These are phyloP conservation scores for Danio tinwini DNA, from an alignment of 2,797 vertebrate species.

Conservation along the genomic window DNA sequence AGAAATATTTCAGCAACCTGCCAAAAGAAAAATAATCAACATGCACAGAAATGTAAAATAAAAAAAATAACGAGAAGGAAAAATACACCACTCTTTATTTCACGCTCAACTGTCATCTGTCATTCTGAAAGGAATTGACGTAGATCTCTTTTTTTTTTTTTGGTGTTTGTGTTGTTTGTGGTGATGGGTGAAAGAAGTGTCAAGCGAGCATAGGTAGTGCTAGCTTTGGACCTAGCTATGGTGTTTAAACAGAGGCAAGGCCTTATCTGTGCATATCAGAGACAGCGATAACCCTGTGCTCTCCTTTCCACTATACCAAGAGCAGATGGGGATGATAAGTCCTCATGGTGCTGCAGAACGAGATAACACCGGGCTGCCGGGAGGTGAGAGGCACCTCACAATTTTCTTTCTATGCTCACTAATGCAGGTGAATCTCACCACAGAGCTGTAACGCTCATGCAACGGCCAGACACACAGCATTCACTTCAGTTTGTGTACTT, in stretches of 20 bases:
- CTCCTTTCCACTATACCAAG: constrained; percentile 75
- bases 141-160: background rate
- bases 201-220: constrained; percentile 8
- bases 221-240: constrained; percentile 59
- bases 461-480: constrained; percentile 18
- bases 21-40: constrained; percentile 72
- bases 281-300: constrained; percentile 84
- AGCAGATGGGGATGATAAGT: constrained; percentile 77
- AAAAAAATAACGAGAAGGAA: background rate
- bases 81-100: constrained; percentile 72
- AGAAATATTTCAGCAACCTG: constrained; percentile 76
- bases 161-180: background rate
- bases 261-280: constrained; percentile 84
- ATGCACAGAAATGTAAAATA: constrained; percentile 39
- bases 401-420: constrained; percentile 28
- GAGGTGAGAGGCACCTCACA: constrained; percentile 55
- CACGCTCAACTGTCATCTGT: constrained; percentile 72
- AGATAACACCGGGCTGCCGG: constrained; percentile 63
- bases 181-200: constrained; percentile 56
- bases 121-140: background rate
- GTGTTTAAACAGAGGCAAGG: constrained; percentile 73
- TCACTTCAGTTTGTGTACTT: background rate
- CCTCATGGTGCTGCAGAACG: constrained; percentile 72
- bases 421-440: constrained; percentile 56
- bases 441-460: constrained; percentile 51